Evolutionary conservation across 37 sponge, comb jelly and placozoan genomes (phyloP), one percentile per base, ranked within the genome.

Genomic region (Ianthella basta): DNA sequence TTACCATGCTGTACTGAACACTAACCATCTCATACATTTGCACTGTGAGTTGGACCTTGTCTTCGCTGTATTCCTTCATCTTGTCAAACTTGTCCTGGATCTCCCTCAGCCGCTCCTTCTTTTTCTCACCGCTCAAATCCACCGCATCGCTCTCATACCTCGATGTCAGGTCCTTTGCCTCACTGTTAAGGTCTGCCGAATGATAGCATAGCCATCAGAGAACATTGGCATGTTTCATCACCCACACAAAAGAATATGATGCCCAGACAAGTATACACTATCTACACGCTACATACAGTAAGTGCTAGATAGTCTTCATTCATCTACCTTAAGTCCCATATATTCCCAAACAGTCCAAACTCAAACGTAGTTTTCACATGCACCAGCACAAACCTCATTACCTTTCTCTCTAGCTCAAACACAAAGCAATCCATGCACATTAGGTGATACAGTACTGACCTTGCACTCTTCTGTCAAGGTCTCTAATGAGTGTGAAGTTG

Each of bases 21-120:
- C 78, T 86, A 27, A 91, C 92, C 93, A 95, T 95, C 83, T 97
- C 98, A 80, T 97, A 97, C 80, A 95, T 95, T 79, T 95, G 98
- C 85, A 93, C 87, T 18, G 98, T 96, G 5, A 97, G 84, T 72
- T 94, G 94, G 33, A 97, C 98, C 80, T 97, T 97, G 41, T 97
- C 87, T 41, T 97, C 98, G 80, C 91, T 93, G 78, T 89, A 86
- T 66, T 91, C 92, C 18, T 85, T 87, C 23, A 91, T 89, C 72
- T 97, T 92, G 79, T 91, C 86, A 82, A 87, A 95, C 33, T 83
- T 74, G 27, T 93, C 90, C 53, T 92, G 85, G 0, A 97, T 93
- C 35, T 87, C 86, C 20, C 60, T 82, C 25, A 95, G 83, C 67
- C 60, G 56, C 32, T 66, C 60, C 63, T 81, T 78, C 30, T 90